Percentiles rank a stretch among this genome's conserved stretches.
These are phyloP conservation scores for Ceratitis capitata DNA, from an alignment of 1,140 invertebrate genomes.

Conservation along the genomic window DNA sequence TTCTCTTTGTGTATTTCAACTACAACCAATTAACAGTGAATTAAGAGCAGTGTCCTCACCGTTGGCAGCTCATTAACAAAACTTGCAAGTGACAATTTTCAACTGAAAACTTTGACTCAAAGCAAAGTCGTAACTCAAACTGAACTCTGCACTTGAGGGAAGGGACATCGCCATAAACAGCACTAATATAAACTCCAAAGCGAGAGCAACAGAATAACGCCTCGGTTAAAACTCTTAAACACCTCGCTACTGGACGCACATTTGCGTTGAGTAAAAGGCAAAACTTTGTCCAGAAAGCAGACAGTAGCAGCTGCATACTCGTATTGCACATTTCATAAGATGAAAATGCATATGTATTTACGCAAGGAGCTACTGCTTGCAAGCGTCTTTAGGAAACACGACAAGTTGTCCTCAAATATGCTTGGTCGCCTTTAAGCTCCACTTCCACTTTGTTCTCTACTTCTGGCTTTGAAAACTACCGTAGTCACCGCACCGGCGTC, in stretches of 20 bases:
- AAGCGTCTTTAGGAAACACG: too few relatives aligned
- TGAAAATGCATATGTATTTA: too few relatives aligned
- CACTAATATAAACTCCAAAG: not conserved
- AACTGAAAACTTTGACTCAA: not conserved
- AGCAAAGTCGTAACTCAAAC: constrained; percentile 24
- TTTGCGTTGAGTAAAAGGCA: not conserved
- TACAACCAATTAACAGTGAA: not conserved
- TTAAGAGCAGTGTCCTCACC: too few relatives aligned
- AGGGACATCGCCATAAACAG: not conserved
- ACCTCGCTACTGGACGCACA: not conserved
- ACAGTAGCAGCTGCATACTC: too few relatives aligned
- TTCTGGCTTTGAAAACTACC: not conserved
- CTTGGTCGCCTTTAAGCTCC: not conserved
- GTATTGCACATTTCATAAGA: too few relatives aligned
- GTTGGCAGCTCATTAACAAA: constrained; percentile 30
- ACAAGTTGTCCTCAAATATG: not conserved
- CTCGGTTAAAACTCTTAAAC: not conserved
- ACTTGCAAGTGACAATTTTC: constrained; percentile 30
- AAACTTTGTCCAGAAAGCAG: constrained; percentile 15
- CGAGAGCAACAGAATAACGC: not conserved
- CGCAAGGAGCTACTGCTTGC: too few relatives aligned
- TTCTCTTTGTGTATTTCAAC: not conserved
- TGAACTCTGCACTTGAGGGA: not conserved
- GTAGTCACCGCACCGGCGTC: not conserved
- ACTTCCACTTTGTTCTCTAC: not conserved